phyloP scores from a whole-genome alignment of 2,888 invertebrate species.

The Synergus itoensis region DNA sequence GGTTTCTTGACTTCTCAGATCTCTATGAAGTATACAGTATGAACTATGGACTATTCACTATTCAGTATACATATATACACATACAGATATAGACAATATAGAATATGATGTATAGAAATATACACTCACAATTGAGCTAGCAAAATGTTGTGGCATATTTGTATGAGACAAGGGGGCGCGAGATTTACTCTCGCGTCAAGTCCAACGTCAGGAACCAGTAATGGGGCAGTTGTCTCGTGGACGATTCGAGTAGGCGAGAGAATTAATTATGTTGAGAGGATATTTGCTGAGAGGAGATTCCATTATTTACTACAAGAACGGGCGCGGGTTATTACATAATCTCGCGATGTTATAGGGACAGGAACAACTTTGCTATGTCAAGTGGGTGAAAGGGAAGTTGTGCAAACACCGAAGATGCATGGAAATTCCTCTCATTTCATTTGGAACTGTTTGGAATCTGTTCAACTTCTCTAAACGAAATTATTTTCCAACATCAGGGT shows the following conservation, averaged over 20 bases:
- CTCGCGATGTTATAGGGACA: conserved; percentile 23
- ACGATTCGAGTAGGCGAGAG: conserved; percentile 37
- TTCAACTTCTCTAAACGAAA: neutral
- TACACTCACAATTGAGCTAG: conserved; percentile 18
- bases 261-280: conserved; percentile 35
- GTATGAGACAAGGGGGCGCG: conserved; percentile 38
- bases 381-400: conserved; percentile 6
- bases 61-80: neutral
- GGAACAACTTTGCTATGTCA: neutral
- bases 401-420: conserved; percentile 14
- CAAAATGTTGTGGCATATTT: conserved; percentile 24
- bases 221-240: conserved; percentile 40
- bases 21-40: neutral
- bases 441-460: no score
- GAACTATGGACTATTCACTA: neutral
- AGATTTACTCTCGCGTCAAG: conserved; percentile 36
- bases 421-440: neutral
- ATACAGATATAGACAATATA: neutral
- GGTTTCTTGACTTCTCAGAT: neutral
- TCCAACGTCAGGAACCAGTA: conserved; percentile 22
- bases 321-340: conserved; percentile 41
- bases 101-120: neutral
- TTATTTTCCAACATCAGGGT: neutral
- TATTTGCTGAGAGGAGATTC: conserved; percentile 39
- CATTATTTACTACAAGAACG: conserved; percentile 36